Conservation (phyloP, 2,797 vertebrate species). For the Neosilurus mollespiculum region DNA sequence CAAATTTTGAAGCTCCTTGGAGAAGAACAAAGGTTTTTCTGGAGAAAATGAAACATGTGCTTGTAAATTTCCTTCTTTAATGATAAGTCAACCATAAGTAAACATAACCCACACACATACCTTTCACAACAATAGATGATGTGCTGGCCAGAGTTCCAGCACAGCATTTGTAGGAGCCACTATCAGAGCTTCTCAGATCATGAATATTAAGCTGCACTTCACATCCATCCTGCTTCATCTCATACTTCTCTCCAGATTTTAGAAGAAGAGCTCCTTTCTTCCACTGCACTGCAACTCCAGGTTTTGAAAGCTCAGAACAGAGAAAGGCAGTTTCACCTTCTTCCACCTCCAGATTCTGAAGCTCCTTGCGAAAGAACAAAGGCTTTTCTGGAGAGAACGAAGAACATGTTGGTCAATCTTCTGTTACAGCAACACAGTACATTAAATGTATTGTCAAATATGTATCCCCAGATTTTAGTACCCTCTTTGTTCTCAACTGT, state of each 20-base stretch:
- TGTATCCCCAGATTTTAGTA: too few species aligned
- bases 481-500: too few species aligned
- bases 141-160: constrained; percentile 67
- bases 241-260: constrained; percentile 66
- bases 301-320: constrained; percentile 38
- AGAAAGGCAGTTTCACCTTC: constrained; percentile 37
- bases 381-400: constrained; percentile 55
- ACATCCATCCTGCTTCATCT: constrained; percentile 65
- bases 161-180: constrained; percentile 69
- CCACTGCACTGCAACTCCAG: constrained; percentile 18
- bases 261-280: constrained; percentile 57
- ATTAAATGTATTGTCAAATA: too few species aligned
- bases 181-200: constrained; percentile 62
- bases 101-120: constrained; percentile 53
- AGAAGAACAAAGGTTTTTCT: constrained; percentile 43
- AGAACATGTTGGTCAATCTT: neutral
- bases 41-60: neutral
- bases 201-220: constrained; percentile 64
- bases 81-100: neutral
- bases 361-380: constrained; percentile 58
- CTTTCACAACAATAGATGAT: constrained; percentile 72
- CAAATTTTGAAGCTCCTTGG: constrained; percentile 30
- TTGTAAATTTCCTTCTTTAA: neutral
- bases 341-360: constrained; percentile 9
- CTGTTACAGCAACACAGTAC: too few species aligned